Evolutionary conservation across 2,113 vertebrate genomes (phyloP).

Genomic region (Entelurus aequoreus): DNA sequence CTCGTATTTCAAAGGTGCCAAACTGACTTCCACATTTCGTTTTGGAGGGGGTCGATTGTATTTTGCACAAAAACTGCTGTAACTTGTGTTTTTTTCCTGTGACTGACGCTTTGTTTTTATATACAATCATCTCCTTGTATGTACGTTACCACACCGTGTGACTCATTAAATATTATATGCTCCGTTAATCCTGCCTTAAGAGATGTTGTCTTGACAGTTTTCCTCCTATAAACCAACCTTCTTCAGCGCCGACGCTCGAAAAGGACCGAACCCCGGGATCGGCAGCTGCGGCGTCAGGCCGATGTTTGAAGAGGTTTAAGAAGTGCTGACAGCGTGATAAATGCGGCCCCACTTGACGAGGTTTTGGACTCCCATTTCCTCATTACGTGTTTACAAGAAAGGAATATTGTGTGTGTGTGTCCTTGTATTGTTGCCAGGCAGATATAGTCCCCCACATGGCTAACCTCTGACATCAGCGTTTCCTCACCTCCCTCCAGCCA

Average conservation of each 20-base stretch:
- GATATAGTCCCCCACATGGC: constrained; percentile 59
- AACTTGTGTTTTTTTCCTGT: constrained; percentile 90
- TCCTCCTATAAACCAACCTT: neutral
- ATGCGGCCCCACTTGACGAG: constrained; percentile 12
- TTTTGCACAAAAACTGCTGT: constrained; percentile 91
- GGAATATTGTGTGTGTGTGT: constrained; percentile 21
- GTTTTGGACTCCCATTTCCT: constrained; percentile 46
- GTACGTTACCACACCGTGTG: constrained; percentile 86
- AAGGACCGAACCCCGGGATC: neutral
- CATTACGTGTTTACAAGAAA: constrained; percentile 6
- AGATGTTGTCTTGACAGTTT: neutral
- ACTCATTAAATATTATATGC: constrained; percentile 78
- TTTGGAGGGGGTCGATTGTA: constrained; percentile 68
- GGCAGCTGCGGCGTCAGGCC: neutral
- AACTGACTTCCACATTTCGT: constrained; percentile 67
- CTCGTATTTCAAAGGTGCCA: constrained; percentile 77
- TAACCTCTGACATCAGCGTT: constrained; percentile 69
- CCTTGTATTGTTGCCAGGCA: constrained; percentile 66
- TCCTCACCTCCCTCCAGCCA: constrained; percentile 41
- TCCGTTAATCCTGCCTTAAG: neutral
- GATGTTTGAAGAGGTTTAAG: constrained; percentile 27
- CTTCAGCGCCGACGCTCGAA: too few species aligned
- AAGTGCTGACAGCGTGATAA: constrained; percentile 26
- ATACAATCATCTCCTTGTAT: constrained; percentile 70
- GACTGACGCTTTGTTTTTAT: constrained; percentile 84